Conservation (phyloP, 2,888 invertebrate genomes). For the Orthosia incerta region DNA sequence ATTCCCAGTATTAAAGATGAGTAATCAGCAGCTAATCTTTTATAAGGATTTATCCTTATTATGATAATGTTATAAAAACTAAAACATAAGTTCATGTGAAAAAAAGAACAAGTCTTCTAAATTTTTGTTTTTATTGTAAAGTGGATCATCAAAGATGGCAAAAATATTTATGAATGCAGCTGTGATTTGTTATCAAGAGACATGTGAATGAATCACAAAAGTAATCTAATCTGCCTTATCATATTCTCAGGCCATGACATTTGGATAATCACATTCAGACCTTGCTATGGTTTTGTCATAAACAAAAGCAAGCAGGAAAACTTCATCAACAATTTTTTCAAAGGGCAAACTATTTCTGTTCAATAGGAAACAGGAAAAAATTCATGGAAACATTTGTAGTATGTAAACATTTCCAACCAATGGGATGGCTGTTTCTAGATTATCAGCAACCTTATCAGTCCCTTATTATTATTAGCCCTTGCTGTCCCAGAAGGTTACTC, state of each 20-base stretch:
- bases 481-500: no score
- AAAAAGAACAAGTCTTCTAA: no score
- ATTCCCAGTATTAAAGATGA: neutral
- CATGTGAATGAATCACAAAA: slow-evolving; percentile 15
- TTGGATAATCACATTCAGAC: neutral
- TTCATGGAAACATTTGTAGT: no score
- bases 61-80: neutral
- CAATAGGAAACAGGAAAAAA: no score
- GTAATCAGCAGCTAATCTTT: neutral
- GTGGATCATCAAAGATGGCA: neutral
- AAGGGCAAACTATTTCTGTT: no score
- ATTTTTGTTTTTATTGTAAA: neutral
- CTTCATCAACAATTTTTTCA: no score
- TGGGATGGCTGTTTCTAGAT: no score
- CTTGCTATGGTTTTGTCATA: neutral
- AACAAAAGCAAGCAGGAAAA: neutral
- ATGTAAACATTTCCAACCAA: no score
- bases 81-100: neutral
- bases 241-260: neutral
- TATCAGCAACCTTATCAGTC: no score
- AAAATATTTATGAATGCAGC: neutral
- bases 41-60: neutral
- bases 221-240: slow-evolving; percentile 22
- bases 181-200: slow-evolving; percentile 13
- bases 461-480: no score